Evolutionary conservation across 2,888 invertebrate species (phyloP), one percentile per base, ranked within the genome.

Genomic region (Dasypogon diadema): DNA sequence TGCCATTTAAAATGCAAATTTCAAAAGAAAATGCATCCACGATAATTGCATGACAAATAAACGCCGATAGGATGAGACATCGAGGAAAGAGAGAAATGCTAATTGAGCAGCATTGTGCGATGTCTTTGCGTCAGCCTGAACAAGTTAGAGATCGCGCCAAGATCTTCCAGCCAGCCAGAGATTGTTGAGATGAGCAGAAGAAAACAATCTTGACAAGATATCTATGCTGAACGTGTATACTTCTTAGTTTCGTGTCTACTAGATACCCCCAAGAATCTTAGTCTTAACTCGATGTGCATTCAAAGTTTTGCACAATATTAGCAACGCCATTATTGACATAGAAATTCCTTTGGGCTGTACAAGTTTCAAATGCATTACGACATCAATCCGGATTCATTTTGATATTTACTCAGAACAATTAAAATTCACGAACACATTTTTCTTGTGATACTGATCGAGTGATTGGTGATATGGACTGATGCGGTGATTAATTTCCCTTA

Each of bases 1-100:
- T 26, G 51, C 70, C 37, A 70, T 70, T 70, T 70, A 26, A 70
- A 70, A 70, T 70, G 70, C 70, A 70, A 70, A 70, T 70, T 70
- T 30, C 21, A 16, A 30, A 26, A n/a, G 14, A 70, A 70, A 70
- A 30, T 54, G 54, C 51, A 51, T 51, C 14, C 24, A 16, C 26
- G 54, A 70, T 70, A 51, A 51, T n/a, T 51, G 12, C 70, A 70
- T 22, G 70, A 70, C 70, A 54, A 70, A 70, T 70, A 70, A 70
- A 51, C 70, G 54, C 54, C 54, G 54, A 70, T 54, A 21, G 70
- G 70, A 70, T 70, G 54, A 70, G 70, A 70, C 70, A 70, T 54
- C 46, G 21, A 63, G 8, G 42, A 42, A 42, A 48, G 65, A 65
- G 42, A 48, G 65, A 65, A 65, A 65, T 46, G 65, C 65, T 65